phyloP scores from a whole-genome alignment of 2,797 vertebrate genomes.

The Eremophila alpestris region DNA sequence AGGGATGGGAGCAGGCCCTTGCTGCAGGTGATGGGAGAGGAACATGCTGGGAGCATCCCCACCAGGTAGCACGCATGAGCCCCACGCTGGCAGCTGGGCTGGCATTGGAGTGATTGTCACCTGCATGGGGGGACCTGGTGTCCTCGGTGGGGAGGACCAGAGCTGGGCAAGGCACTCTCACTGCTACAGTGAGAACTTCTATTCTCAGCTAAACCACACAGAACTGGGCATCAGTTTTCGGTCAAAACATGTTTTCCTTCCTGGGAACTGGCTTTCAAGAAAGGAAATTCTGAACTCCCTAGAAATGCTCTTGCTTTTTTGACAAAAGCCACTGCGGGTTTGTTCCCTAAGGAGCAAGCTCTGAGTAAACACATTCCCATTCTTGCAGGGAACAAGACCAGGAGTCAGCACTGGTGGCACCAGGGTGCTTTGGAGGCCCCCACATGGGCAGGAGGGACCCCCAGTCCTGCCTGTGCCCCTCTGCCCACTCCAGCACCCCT shows the following conservation, averaged over 20 bases:
- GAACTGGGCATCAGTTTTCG: background rate
- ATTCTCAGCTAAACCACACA: background rate
- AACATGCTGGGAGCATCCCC: fast-evolving
- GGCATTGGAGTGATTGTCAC: background rate
- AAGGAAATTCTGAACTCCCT: background rate
- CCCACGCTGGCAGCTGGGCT: fast-evolving
- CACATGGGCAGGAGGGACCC: fast-evolving
- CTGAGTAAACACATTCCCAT: background rate
- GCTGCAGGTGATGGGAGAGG: background rate
- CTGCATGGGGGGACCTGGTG: fast-evolving
- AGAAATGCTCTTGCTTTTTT: background rate
- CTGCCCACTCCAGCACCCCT: background rate
- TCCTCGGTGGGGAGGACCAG: background rate
- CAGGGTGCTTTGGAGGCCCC: background rate
- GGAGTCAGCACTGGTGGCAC: background rate
- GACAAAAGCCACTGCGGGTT: fast-evolving
- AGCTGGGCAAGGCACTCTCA: background rate
- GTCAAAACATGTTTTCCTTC: background rate
- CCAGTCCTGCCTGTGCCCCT: background rate
- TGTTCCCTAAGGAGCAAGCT: background rate
- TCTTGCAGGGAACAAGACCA: fast-evolving
- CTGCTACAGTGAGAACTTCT: background rate
- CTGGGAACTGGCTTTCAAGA: background rate
- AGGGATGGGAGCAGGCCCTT: background rate
- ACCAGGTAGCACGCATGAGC: fast-evolving